These are phyloP conservation scores for Protaetia brevitarsis DNA, from an alignment of 1,140 invertebrate species.

Conservation along the genomic window DNA sequence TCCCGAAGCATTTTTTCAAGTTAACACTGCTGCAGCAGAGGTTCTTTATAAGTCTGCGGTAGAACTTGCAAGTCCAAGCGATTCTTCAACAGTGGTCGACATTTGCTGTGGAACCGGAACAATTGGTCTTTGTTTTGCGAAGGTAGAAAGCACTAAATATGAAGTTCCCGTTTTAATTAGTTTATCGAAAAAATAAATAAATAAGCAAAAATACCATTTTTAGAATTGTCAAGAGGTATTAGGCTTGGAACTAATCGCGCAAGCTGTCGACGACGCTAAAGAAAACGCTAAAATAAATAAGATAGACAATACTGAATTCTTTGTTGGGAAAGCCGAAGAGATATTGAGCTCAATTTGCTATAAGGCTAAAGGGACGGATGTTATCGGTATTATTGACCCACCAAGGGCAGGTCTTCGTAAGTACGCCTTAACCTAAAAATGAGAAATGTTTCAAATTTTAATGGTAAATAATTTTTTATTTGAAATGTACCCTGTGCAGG, in stretches of 20 bases:
- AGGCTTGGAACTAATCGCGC: constrained; percentile 83
- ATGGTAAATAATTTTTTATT: background rate
- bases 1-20: constrained; percentile 88
- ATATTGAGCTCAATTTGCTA: constrained; percentile 70
- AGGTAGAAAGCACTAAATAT: constrained; percentile 55
- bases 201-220: no score
- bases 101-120: constrained; percentile 98
- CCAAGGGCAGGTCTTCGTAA: constrained; percentile 88
- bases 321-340: constrained; percentile 88
- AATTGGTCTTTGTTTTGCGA: constrained; percentile 88
- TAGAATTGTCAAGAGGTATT: constrained; percentile 79
- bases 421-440: no score
- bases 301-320: constrained; percentile 82
- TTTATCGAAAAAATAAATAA: background rate
- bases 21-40: constrained; percentile 86
- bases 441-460: background rate
- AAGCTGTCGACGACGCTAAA: constrained; percentile 89
- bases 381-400: constrained; percentile 96
- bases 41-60: constrained; percentile 81
- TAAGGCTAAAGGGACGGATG: constrained; percentile 56
- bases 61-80: constrained; percentile 65
- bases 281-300: constrained; percentile 80
- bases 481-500: no score
- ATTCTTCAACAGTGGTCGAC: constrained; percentile 79
- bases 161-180: constrained; percentile 1